phyloP scores from a whole-genome alignment of 2,797 vertebrate species.

The Zenarchopterus dispar region DNA sequence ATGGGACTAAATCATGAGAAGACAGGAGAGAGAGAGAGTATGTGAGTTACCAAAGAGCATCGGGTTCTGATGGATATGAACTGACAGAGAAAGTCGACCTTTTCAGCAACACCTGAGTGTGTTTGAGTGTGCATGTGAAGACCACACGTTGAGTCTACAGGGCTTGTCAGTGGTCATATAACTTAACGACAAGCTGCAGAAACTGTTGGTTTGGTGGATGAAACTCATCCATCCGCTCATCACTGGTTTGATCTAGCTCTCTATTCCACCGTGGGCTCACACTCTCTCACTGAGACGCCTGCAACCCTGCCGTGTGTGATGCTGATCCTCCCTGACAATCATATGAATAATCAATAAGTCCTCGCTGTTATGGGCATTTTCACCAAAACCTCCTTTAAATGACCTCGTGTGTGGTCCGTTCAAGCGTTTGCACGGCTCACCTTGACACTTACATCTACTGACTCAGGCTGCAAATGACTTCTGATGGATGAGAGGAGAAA shows the following conservation, averaged over 20 bases:
- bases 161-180: constrained; percentile 48
- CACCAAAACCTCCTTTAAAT: constrained; percentile 41
- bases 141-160: constrained; percentile 33
- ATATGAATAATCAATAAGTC: constrained; percentile 84
- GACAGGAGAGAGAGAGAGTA: constrained; percentile 18
- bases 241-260: constrained; percentile 6
- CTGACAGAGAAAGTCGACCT: constrained; percentile 60
- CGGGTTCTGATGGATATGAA: constrained; percentile 52
- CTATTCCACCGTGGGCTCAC: not conserved
- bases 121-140: constrained; percentile 20
- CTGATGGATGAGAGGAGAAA: constrained; percentile 16
- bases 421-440: constrained; percentile 24
- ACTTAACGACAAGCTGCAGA: constrained; percentile 30
- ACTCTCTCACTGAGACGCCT: constrained; percentile 16
- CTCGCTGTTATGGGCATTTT: constrained; percentile 42
- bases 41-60: constrained; percentile 44
- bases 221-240: constrained; percentile 9
- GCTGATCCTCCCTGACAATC: constrained; percentile 78
- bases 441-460: constrained; percentile 9
- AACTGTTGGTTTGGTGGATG: constrained; percentile 18
- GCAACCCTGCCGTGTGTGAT: constrained; percentile 62
- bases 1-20: constrained; percentile 3
- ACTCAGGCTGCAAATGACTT: constrained; percentile 9
- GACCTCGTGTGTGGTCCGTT: constrained; percentile 57
- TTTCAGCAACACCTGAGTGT: constrained; percentile 64